Base-by-base conservation (phyloP, 2,888 invertebrate species). In the Priocnemis perturbator region DNA sequence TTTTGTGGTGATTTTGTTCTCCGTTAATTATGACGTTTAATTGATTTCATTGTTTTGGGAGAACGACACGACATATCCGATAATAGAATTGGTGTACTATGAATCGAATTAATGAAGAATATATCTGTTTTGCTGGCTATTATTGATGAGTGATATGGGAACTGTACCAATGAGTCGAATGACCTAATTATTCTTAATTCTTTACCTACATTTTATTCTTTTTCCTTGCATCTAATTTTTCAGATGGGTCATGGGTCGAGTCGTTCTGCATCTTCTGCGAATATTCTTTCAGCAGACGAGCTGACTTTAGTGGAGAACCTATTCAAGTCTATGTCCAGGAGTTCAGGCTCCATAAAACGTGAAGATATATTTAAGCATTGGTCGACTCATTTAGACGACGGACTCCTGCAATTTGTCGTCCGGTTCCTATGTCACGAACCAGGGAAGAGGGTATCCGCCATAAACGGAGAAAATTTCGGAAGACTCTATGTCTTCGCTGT, bases 321-420 rank as follows among this genome's bases (percentile, higher is more conserved):
- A 0, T 89, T 88, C 81, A 89, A 88, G 64, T 88, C 88, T 2
- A 89, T 89, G 88, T 89, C 89, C 3, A 81, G 89, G 4, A 88
- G 89, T 76, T 88, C 89, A 0, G 89, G 89, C 21, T 89, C 89
- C 47, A 88, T 89, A 74, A 89, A 89, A 67, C 83, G 89, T 11
- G 89, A 89, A 62, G 89, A 89, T 64, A 88, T 89, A 64, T 88
- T 88, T 70, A 89, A 89, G 44, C 89, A 89, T 57, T 89, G 89
- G 89, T 87, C 89, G 1, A 84, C 76, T 0, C 89, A 89, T 57
- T 69, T 89, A 57, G 89, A 89, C 50, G 88, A 89, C 3, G 73
- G 76, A 1, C 64, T 89, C 14, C 72, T 89, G 11, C 89, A 89
- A 67, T 89, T 86, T 23, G 84, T 87, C 0, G 86, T 88, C 1